phyloP scores from a whole-genome alignment of 2,888 invertebrate species.

The Chouioia cunea region DNA sequence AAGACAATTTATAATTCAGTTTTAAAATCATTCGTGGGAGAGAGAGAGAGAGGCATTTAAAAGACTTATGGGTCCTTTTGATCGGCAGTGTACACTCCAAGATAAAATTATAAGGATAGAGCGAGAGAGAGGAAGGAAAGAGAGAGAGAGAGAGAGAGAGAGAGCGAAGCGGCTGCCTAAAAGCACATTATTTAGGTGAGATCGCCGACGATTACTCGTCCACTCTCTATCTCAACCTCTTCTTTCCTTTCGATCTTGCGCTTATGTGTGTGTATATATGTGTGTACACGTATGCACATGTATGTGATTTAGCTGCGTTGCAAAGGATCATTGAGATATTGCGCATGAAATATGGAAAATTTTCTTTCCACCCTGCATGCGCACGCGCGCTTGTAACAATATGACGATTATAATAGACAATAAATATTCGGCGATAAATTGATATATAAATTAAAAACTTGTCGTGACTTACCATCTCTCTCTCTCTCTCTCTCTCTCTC shows the following conservation, averaged over 20 bases:
- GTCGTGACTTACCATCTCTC: constrained; percentile 19
- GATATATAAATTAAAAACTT: constrained; percentile 41
- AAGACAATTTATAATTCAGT: too few relatives aligned
- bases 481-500: constrained; percentile 10
- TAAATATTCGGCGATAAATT: constrained; percentile 44
- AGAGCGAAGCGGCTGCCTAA: constrained; percentile 28
- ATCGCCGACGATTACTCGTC: constrained; percentile 44
- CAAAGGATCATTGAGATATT: constrained; percentile 45
- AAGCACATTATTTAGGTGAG: constrained; percentile 46
- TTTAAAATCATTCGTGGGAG: too few relatives aligned
- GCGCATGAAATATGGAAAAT: constrained; percentile 46
- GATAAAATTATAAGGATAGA: constrained; percentile 18
- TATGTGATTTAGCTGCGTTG: constrained; percentile 37
- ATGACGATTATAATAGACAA: too few relatives aligned
- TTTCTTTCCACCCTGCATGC: not conserved
- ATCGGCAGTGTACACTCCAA: constrained; percentile 14
- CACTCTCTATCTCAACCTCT: constrained; percentile 8
- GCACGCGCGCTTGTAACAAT: too few relatives aligned
- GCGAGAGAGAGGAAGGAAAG: constrained; percentile 19
- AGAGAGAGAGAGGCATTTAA: too few relatives aligned
- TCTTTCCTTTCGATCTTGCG: not conserved
- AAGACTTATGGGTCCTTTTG: constrained; percentile 10
- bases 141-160: too few relatives aligned
- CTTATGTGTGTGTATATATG: constrained; percentile 25
- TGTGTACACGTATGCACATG: not conserved